Evolutionary conservation across 2,113 vertebrate species (phyloP).

Genomic region (Cranoglanis bouderius): DNA sequence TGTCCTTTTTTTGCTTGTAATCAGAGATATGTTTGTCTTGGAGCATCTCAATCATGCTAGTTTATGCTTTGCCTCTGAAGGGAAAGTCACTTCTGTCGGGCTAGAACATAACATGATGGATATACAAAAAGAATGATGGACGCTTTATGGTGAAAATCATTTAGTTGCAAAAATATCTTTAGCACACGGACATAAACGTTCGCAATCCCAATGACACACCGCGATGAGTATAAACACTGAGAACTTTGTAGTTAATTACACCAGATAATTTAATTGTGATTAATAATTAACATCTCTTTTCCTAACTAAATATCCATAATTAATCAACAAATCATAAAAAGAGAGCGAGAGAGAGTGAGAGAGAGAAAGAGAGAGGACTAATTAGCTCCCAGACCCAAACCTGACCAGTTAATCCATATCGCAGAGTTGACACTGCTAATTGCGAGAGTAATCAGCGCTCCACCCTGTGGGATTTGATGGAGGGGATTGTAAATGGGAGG

Average conservation of each 20-base stretch:
- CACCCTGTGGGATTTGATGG: conserved; percentile 86
- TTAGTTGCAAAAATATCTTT: background rate
- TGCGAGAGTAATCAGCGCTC: conserved; percentile 94
- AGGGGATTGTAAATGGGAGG: conserved; percentile 85
- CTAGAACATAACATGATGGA: background rate
- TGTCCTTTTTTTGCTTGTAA: background rate
- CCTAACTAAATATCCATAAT: conserved; percentile 99
- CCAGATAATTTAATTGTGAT: conserved; percentile 95
- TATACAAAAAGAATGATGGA: background rate
- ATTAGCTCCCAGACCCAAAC: conserved; percentile 98
- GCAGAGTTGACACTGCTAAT: conserved; percentile 92
- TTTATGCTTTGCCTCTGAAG: conserved; percentile 16
- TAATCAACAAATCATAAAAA: conserved; percentile 97
- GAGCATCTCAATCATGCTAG: conserved; percentile 8
- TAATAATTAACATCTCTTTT: conserved; percentile 98
- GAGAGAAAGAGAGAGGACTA: conserved; percentile 83
- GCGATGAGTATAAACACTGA: conserved; percentile 55
- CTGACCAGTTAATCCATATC: conserved; percentile 97
- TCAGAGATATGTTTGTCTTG: conserved; percentile 13
- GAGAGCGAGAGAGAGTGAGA: background rate
- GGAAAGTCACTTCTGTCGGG: conserved; percentile 3
- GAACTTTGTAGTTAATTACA: conserved; percentile 90
- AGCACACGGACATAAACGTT: background rate
- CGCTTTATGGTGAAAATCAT: background rate
- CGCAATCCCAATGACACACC: background rate